These are phyloP conservation scores for Nebria salina DNA, from an alignment of 2,888 invertebrate genomes.

Conservation along the genomic window DNA sequence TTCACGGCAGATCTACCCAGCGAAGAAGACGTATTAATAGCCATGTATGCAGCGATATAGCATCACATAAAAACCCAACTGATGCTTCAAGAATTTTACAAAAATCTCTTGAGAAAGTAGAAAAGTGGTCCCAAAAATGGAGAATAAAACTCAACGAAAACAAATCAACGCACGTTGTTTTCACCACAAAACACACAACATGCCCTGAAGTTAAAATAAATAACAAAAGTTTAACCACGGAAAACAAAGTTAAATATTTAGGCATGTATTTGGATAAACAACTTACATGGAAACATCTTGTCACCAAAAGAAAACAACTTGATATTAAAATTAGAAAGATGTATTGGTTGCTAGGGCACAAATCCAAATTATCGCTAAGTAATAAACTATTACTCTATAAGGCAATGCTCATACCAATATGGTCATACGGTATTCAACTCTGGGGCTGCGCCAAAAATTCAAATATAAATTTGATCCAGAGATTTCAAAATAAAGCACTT, in stretches of 20 bases:
- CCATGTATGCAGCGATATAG: background rate
- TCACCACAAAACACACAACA: background rate
- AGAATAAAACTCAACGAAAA: conserved; percentile 23
- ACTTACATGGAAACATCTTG: background rate
- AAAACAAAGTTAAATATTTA: background rate
- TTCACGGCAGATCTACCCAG: background rate
- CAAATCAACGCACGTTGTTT: background rate
- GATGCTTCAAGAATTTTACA: conserved; percentile 15
- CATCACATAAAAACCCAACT: conserved; percentile 2
- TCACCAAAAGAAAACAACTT: background rate
- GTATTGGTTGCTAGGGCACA: background rate
- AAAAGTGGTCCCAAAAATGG: conserved; percentile 14
- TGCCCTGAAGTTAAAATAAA: background rate
- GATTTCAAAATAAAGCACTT: too few species aligned
- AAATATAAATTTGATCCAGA: too few species aligned
- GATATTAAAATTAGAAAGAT: background rate
- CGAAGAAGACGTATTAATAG: background rate
- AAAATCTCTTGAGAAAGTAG: background rate
- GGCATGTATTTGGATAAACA: background rate
- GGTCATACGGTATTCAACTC: background rate
- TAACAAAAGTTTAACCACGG: background rate
- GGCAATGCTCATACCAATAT: background rate
- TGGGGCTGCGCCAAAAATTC: conserved; percentile 3
- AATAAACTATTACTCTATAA: background rate
- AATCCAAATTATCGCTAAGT: background rate